phyloP scores from a whole-genome alignment of 2,797 vertebrate genomes.

The Onychomys leucogaster region DNA sequence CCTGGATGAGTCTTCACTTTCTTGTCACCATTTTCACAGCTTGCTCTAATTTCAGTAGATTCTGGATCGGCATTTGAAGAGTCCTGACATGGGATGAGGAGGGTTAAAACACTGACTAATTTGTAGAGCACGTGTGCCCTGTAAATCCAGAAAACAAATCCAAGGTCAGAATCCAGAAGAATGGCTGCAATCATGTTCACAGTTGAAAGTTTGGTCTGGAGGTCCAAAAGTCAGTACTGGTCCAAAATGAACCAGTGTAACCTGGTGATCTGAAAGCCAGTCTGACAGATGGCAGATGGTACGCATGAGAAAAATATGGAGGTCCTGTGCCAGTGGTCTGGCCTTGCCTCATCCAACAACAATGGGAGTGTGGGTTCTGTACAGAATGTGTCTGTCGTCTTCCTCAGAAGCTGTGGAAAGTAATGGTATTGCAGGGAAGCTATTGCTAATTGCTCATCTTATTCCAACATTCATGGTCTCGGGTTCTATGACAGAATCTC shows the following conservation, averaged over 20 bases:
- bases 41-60: not conserved
- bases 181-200: rapidly evolving
- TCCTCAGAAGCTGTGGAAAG: not conserved
- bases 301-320: not conserved
- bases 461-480: not conserved
- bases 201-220: not conserved
- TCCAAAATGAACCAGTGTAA: not conserved
- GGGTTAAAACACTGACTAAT: not conserved
- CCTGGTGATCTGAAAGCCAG: not conserved
- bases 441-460: not conserved
- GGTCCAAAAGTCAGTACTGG: not conserved
- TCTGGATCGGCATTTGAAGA: not conserved
- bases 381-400: not conserved
- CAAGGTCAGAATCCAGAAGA: not conserved
- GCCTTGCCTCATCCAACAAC: not conserved
- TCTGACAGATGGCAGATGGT: not conserved
- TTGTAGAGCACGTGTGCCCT: not conserved
- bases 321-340: not conserved
- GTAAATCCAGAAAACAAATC: not conserved
- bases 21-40: not conserved
- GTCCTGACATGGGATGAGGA: not conserved
- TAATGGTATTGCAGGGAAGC: not conserved
- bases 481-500: not conserved
- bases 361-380: not conserved
- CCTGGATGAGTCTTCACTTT: not conserved